phyloP scores from a whole-genome alignment of 2,888 invertebrate species.

The Latrodectus elegans region DNA sequence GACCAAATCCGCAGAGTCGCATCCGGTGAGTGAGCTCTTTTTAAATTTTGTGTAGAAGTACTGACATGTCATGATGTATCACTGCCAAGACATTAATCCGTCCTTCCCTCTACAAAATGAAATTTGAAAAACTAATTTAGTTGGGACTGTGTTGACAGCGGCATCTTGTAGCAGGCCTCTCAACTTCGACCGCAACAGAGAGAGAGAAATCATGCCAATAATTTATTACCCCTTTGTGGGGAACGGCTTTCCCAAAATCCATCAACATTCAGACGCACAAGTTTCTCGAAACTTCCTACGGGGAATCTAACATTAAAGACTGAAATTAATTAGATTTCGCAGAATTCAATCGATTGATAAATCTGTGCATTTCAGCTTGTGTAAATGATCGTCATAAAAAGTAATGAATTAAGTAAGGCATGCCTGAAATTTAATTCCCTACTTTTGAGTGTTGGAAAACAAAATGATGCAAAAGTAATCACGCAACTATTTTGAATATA shows the following conservation, averaged over 20 bases:
- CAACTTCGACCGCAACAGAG: neutral
- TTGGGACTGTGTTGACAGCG: slow-evolving; percentile 2
- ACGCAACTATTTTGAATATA: too few relatives aligned
- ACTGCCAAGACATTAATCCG: slow-evolving; percentile 62
- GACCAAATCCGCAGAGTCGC: slow-evolving; percentile 58
- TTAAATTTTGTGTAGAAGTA: slow-evolving; percentile 55
- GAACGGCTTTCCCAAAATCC: slow-evolving; percentile 50
- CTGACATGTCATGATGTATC: slow-evolving; percentile 64
- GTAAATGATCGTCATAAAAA: too few relatives aligned
- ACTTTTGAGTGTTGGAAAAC: too few relatives aligned
- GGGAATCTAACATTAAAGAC: neutral
- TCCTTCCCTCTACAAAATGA: slow-evolving; percentile 63
- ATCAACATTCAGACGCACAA: slow-evolving; percentile 61
- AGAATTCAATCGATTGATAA: neutral
- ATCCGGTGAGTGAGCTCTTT: slow-evolving; percentile 57
- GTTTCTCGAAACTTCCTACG: slow-evolving; percentile 44
- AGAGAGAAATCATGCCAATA: slow-evolving; percentile 54
- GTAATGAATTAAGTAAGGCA: too few relatives aligned
- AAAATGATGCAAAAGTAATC: too few relatives aligned
- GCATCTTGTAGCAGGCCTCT: slow-evolving; percentile 5
- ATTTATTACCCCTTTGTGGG: slow-evolving; percentile 63
- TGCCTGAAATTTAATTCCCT: too few relatives aligned
- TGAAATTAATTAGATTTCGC: slow-evolving; percentile 6
- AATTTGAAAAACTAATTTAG: slow-evolving; percentile 67
- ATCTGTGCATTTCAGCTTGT: too few relatives aligned